Evolutionary conservation across 2,797 vertebrate species (phyloP).

Genomic region (Aselliscus stoliczkanus): DNA sequence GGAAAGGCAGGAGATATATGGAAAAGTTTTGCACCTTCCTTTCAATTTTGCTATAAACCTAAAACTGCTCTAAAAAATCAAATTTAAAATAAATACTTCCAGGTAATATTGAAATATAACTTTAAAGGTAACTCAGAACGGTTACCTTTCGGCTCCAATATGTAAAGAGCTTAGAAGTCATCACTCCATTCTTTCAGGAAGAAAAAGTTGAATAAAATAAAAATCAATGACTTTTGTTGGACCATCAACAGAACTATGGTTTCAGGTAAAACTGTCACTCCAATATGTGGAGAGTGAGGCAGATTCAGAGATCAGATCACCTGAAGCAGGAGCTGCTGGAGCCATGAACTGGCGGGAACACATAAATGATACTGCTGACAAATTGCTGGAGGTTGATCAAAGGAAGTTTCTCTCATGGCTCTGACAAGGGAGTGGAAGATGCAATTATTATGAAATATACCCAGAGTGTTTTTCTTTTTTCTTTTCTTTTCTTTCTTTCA

Average conservation of each 20-base stretch:
- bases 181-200: not conserved
- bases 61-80: not conserved
- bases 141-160: not conserved
- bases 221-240: not conserved
- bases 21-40: not conserved
- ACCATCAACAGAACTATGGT: not conserved
- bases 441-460: not conserved
- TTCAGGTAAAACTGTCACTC: not conserved
- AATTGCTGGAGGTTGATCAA: not conserved
- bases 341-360: not conserved
- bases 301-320: not conserved
- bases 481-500: too few species aligned
- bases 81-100: not conserved
- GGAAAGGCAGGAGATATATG: not conserved
- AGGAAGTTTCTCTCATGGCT: not conserved
- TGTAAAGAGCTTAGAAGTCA: not conserved
- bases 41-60: not conserved
- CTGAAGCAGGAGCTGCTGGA: not conserved
- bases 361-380: not conserved
- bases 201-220: not conserved
- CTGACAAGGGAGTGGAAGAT: not conserved
- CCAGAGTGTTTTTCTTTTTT: not conserved
- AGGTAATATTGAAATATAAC: not conserved
- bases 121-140: not conserved
- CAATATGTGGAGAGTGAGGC: not conserved